Base-by-base conservation (phyloP, 2,888 invertebrate species). In the Papilio demoleus region DNA sequence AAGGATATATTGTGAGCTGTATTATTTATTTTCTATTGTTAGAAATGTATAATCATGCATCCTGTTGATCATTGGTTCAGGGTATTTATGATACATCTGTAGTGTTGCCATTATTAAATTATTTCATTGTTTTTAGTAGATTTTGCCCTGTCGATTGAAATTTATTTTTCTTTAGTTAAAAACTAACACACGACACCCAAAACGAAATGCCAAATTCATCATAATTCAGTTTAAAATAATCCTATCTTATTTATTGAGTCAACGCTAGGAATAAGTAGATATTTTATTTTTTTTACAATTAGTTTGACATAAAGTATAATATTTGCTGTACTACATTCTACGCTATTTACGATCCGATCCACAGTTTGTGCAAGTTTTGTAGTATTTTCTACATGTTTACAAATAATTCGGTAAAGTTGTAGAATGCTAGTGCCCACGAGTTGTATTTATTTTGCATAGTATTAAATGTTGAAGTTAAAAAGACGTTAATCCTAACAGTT, bases 1-100 rank as follows among this genome's bases (percentile, higher is more conserved):
- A 68, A 64, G 64, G 31, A 65, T 64, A 60, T 45, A 47, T n/a
- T 40, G 66, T 70, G 68, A 72, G 67, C 69, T 71, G 74, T 71
- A 72, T 72, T 74, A 74, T 73, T 74, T 74, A 74, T 74, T 73
- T 65, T 67, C 63, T 70, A 67, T 70, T 68, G 9, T 60, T 63
- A 27, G 68, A 72, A 68, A 70, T 70, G 69, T 73, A 72, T 67
- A 64, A n/a, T 24, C 17, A 65, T 27, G 19, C 14, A 64, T 42
- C 24, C 42, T 61, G 45, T 17, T 62, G 45, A 31, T 62, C 34
- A 62, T 42, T 47, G 53, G 53, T 56, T 56, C 53, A 31, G n/a
- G 31, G 53, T 56, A 56, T 56, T 27, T 56, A 4, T n/a, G 53
- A 50, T 4, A 56, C 47, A 47, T 47, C 17, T 9, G 3, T 17